Conservation (phyloP, 1,140 invertebrate genomes). For the Triops longicaudatus region DNA sequence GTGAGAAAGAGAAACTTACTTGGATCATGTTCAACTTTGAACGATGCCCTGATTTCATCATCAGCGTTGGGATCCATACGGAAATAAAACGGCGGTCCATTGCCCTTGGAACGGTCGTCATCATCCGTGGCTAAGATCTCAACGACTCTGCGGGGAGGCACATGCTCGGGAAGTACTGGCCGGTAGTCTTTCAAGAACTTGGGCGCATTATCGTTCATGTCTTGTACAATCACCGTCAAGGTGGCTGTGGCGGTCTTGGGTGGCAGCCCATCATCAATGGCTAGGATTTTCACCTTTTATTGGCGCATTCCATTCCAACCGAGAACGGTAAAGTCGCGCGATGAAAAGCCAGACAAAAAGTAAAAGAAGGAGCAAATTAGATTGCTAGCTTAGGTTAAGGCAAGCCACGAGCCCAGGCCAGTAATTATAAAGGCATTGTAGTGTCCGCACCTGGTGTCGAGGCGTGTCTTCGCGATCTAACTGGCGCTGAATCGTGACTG, state of each 20-base stretch:
- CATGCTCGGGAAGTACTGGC: constrained; percentile 83
- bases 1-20: constrained; percentile 47
- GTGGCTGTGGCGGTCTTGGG: constrained; percentile 92
- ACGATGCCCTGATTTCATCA: constrained; percentile 81
- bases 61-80: constrained; percentile 83
- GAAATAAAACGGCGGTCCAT: constrained; percentile 91
- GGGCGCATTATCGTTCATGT: constrained; percentile 85
- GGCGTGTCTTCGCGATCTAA: constrained; percentile 84
- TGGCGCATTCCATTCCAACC: not conserved
- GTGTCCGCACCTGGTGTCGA: constrained; percentile 60
- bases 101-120: constrained; percentile 85
- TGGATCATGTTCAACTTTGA: constrained; percentile 89
- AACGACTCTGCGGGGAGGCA: constrained; percentile 76
- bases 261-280: constrained; percentile 88
- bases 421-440: not conserved
- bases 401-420: too few relatives aligned
- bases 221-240: constrained; percentile 85
- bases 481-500: constrained; percentile 80
- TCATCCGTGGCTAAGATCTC: constrained; percentile 92
- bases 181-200: constrained; percentile 69
- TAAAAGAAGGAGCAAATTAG: too few relatives aligned
- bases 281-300: constrained; percentile 74
- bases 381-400: too few relatives aligned
- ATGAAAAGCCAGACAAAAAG: too few relatives aligned
- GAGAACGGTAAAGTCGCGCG: too few relatives aligned